These are phyloP conservation scores for Diogma glabrata DNA, from an alignment of 2,888 invertebrate species.

Conservation along the genomic window DNA sequence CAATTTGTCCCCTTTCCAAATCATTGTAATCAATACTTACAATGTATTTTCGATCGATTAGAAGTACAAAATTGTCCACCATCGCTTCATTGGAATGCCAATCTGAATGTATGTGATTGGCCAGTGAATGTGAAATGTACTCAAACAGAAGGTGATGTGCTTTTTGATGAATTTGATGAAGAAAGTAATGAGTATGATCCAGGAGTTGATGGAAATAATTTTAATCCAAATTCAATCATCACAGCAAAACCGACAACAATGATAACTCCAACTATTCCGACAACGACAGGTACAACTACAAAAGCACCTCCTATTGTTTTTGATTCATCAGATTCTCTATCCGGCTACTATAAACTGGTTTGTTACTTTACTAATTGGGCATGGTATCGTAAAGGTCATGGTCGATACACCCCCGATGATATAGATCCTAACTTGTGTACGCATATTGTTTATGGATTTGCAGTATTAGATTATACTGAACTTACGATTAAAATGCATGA, in stretches of 20 bases:
- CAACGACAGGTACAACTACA: slow-evolving; percentile 25
- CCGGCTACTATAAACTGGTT: slow-evolving; percentile 67
- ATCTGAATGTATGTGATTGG: slow-evolving; percentile 60
- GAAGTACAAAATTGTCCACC: slow-evolving; percentile 58
- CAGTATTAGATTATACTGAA: slow-evolving; percentile 73
- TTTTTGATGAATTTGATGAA: slow-evolving; percentile 12
- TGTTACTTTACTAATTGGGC: slow-evolving; percentile 94
- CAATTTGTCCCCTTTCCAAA: slow-evolving; percentile 50
- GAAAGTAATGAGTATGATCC: slow-evolving; percentile 19
- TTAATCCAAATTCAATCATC: too few species aligned
- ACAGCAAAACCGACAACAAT: slow-evolving; percentile 24
- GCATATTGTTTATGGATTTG: slow-evolving; percentile 87
- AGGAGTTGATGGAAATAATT: slow-evolving; percentile 13
- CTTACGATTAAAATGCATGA: slow-evolving; percentile 72
- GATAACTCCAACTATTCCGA: slow-evolving; percentile 24
- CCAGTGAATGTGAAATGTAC: slow-evolving; percentile 51
- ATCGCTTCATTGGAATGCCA: slow-evolving; percentile 63
- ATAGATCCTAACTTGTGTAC: slow-evolving; percentile 82
- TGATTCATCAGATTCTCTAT: slow-evolving; percentile 36
- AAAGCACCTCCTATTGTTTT: slow-evolving; percentile 23
- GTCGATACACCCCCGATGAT: slow-evolving; percentile 74
- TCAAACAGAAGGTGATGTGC: slow-evolving; percentile 17
- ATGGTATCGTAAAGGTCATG: slow-evolving; percentile 73
- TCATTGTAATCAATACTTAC: slow-evolving; percentile 62
- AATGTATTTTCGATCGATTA: slow-evolving; percentile 68